Percentiles rank a stretch among this genome's conserved stretches.
These are phyloP conservation scores for Paramuricea clavata DNA, from an alignment of 92 coral and sea anemone species.

Conservation along the genomic window DNA sequence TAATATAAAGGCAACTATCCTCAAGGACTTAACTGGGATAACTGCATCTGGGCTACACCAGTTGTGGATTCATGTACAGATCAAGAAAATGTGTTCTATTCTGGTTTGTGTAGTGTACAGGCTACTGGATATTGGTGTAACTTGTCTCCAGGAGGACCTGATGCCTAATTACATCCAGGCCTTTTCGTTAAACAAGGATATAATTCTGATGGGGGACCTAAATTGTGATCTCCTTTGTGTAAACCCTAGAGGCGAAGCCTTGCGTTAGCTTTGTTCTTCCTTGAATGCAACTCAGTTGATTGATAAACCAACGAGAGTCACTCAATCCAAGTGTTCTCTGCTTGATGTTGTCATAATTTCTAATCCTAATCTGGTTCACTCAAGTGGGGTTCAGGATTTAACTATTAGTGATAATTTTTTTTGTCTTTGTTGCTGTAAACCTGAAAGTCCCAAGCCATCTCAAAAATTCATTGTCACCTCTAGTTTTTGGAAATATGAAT, in stretches of 20 bases:
- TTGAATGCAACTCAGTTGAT: conserved; percentile 59
- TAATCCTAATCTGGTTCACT: conserved; percentile 11
- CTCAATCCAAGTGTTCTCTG: not conserved
- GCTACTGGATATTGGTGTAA: conserved; percentile 19
- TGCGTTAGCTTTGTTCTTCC: conserved; percentile 49
- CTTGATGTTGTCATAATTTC: conserved; percentile 36
- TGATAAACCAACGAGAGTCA: conserved; percentile 54
- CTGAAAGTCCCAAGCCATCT: conserved; percentile 46
- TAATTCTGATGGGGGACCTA: conserved; percentile 6
- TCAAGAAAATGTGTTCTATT: conserved; percentile 18
- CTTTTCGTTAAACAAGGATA: conserved; percentile 28
- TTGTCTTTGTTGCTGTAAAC: conserved; percentile 55
- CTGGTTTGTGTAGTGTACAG: conserved; percentile 32
- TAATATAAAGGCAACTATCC: not conserved
- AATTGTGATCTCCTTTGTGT: conserved; percentile 26
- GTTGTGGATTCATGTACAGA: conserved; percentile 43
- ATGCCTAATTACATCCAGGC: conserved; percentile 13
- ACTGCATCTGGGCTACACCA: conserved; percentile 39
- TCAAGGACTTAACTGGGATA: conserved; percentile 16
- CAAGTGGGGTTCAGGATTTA: conserved; percentile 40
- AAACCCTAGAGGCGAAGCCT: conserved; percentile 56
- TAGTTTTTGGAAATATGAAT: conserved; percentile 34
- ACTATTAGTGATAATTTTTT: conserved; percentile 68
- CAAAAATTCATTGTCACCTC: conserved; percentile 40
- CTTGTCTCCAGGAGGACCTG: conserved; percentile 13